Base-by-base conservation (phyloP, 2,888 invertebrate species). In the Beris chalybata region DNA sequence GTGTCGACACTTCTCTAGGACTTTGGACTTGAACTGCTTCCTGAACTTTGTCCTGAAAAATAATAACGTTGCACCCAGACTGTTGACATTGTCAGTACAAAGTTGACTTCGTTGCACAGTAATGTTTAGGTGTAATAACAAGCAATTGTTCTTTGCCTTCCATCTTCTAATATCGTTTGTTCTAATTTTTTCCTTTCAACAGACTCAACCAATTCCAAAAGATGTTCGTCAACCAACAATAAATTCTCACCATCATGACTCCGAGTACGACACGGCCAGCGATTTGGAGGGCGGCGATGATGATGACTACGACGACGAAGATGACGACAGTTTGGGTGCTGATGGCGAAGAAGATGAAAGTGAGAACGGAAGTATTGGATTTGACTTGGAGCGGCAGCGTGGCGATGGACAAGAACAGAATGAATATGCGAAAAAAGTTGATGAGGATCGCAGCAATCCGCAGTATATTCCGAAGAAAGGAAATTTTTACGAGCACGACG, bases 401-500 rank as follows among this genome's bases (percentile, higher is more conserved):
- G 89, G 89, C 1, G 91, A 91, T 76, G 89, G 86, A 56, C 89
- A 91, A 59, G 83, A 84, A 64, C 82, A 81, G 32, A 79, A 79
- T 48, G 88, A 87, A 71, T 82, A 85, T 0, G 86, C 87, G 67
- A 89, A 89, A 71, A 87, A 91, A 72, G 87, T 96, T 3, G 97
- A 97, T 76, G 96, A 97, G 77, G 97, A 97, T 77, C 85, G 93
- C 50, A 91, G 95, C 77, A 97, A 97, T 82, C 97, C 97, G 1
- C 97, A 97, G 76, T 97, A 96, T 80, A 96, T 97, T 72, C 97
- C 97, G 0, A 95, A 97, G 78, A 86, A 91, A 72, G 97, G 97
- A 0, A 93, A 93, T 0, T 97, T 97, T 79, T 97, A 97, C 75
- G 97, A 97, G 74, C 97, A 97, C 75, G 97, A 97, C 76, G 94